Percentiles rank a stretch among this genome's conserved stretches.
phyloP scores from a whole-genome alignment of 1,140 invertebrate species.

The Sesamia nonagrioides region DNA sequence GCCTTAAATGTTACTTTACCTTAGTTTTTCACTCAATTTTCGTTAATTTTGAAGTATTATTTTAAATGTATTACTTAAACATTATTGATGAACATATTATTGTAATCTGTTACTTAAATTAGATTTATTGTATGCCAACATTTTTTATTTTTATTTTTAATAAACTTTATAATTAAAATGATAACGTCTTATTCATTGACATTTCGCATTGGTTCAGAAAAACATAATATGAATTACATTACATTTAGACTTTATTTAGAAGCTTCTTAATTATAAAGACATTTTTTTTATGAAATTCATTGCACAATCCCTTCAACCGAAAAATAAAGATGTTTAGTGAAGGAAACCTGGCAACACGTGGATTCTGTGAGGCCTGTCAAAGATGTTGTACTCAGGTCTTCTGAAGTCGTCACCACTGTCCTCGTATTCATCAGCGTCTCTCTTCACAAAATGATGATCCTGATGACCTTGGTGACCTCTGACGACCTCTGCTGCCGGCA shows the following conservation, averaged over 20 bases:
- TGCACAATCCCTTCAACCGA: slow-evolving; percentile 39
- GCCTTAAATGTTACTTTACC: neutral
- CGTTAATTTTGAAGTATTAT: slow-evolving; percentile 44
- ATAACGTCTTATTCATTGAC: neutral
- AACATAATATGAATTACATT: neutral
- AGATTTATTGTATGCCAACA: slow-evolving; percentile 61
- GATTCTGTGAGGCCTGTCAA: slow-evolving; percentile 69
- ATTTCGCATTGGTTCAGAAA: neutral
- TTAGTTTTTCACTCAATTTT: slow-evolving; percentile 12
- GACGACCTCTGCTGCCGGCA: neutral
- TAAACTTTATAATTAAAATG: slow-evolving; percentile 53
- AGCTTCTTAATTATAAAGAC: slow-evolving; percentile 31
- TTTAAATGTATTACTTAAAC: slow-evolving; percentile 54
- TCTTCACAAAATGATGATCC: slow-evolving; percentile 48
- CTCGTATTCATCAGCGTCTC: slow-evolving; percentile 43
- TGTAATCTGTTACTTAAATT: slow-evolving; percentile 75
- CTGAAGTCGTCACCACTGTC: slow-evolving; percentile 47
- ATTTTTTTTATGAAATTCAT: neutral
- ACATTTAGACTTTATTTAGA: neutral
- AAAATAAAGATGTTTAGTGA: slow-evolving; percentile 58
- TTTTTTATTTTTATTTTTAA: slow-evolving; percentile 69
- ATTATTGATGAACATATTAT: slow-evolving; percentile 81
- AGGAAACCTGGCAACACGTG: slow-evolving; percentile 72
- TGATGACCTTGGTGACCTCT: neutral
- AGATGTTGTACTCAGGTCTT: slow-evolving; percentile 61